These are phyloP conservation scores for Dreissena polymorpha DNA, from an alignment of 1,140 invertebrate species.

Conservation along the genomic window DNA sequence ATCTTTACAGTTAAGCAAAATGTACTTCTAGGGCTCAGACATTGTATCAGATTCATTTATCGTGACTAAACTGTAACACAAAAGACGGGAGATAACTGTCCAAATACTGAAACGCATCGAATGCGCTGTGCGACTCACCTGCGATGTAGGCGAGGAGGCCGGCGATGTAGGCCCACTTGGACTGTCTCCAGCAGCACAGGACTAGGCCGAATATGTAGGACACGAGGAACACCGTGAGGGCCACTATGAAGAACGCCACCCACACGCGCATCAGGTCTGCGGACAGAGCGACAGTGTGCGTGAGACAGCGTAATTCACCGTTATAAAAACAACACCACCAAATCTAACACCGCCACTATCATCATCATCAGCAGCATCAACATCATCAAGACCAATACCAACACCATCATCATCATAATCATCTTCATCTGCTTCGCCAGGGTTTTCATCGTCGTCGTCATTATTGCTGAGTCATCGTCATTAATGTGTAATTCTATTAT, in stretches of 20 bases:
- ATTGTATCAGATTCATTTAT: too few species aligned
- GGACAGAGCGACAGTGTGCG: conserved; percentile 12
- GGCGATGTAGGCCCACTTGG: conserved; percentile 71
- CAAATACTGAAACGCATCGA: too few species aligned
- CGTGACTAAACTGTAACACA: too few species aligned
- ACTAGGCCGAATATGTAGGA: conserved; percentile 73
- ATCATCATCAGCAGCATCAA: not conserved
- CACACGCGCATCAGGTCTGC: conserved; percentile 73
- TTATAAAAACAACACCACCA: not conserved
- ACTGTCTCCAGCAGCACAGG: conserved; percentile 69
- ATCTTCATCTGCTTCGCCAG: too few species aligned
- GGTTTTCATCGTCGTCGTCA: too few species aligned
- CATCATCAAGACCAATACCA: not conserved
- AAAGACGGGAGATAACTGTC: too few species aligned
- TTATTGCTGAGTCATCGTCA: too few species aligned
- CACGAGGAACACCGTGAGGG: conserved; percentile 66
- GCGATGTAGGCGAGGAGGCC: conserved; percentile 69
- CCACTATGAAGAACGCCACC: conserved; percentile 73
- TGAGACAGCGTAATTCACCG: not conserved
- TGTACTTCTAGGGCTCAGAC: too few species aligned
- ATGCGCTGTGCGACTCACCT: conserved; percentile 53
- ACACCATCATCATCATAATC: too few species aligned
- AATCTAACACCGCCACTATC: not conserved
- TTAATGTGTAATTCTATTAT: too few species aligned
- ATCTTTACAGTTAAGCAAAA: too few species aligned